phyloP scores from a whole-genome alignment of 2,888 invertebrate species.

The Ophion ellenae region DNA sequence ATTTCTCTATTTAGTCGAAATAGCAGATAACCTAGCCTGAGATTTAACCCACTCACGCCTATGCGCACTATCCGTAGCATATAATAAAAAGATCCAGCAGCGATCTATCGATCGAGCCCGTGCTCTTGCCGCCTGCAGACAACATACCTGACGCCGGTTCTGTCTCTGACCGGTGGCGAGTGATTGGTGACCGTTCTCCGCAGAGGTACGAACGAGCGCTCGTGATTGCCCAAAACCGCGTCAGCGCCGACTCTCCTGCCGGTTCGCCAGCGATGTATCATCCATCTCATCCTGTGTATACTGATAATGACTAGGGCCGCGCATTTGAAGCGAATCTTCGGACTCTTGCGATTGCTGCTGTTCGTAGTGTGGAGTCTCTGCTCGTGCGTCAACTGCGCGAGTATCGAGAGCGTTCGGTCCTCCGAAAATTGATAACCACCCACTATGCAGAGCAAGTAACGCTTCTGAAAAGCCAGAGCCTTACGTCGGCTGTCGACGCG shows the following conservation, averaged over 20 bases:
- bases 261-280: conserved; percentile 87
- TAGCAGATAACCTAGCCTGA: no score
- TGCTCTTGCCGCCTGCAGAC: background rate
- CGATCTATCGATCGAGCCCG: background rate
- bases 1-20: no score
- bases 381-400: conserved; percentile 82
- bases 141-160: conserved; percentile 42
- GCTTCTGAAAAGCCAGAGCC: conserved; percentile 95
- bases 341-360: conserved; percentile 70
- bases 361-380: conserved; percentile 72
- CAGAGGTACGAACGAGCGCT: conserved; percentile 70
- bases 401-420: conserved; percentile 83
- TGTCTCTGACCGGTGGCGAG: conserved; percentile 75
- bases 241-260: conserved; percentile 86
- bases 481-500: conserved; percentile 94
- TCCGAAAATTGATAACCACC: conserved; percentile 85
- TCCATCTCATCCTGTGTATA: conserved; percentile 88
- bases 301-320: conserved; percentile 86
- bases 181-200: conserved; percentile 70
- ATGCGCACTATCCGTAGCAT: no score
- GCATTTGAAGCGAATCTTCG: conserved; percentile 83
- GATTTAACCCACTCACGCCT: background rate
- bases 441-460: conserved; percentile 91
- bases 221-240: conserved; percentile 74
- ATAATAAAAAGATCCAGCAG: background rate